phyloP scores from a whole-genome alignment of 35 echinoderm and acorn worm genomes.

The Apostichopus parvimensis region DNA sequence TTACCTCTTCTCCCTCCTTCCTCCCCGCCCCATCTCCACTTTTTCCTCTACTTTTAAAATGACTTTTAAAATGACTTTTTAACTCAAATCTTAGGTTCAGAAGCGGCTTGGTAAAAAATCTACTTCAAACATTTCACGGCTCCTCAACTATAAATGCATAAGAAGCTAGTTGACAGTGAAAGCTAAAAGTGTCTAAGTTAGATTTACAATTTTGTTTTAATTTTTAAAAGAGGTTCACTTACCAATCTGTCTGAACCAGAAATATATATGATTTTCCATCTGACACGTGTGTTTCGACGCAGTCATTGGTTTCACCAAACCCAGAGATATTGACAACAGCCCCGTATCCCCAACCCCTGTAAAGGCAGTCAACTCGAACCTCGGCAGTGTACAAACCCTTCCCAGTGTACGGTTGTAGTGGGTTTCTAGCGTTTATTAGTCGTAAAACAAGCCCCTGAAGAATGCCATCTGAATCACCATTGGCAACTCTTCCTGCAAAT shows the following conservation, averaged over 20 bases:
- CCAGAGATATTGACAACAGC: conserved; percentile 36
- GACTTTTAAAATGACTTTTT: too few relatives aligned
- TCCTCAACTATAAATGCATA: too few relatives aligned
- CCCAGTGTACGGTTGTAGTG: conserved; percentile 20
- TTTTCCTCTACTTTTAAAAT: too few relatives aligned
- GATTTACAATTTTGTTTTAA: too few relatives aligned
- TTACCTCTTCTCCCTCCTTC: too few relatives aligned
- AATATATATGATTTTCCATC: conserved; percentile 34
- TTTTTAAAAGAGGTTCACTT: not conserved
- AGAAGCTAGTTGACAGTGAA: too few relatives aligned
- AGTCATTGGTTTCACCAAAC: conserved; percentile 42
- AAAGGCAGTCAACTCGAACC: conserved; percentile 37
- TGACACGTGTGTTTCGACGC: conserved; percentile 29
- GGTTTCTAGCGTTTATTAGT: conserved; percentile 4
- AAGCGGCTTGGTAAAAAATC: too few relatives aligned
- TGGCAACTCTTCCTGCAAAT: conserved; percentile 26
- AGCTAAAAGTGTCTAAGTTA: too few relatives aligned
- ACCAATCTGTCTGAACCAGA: conserved; percentile 38
- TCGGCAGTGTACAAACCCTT: conserved; percentile 34
- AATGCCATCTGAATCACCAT: conserved; percentile 25
- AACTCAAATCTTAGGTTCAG: too few relatives aligned
- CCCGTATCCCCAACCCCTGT: conserved; percentile 1
- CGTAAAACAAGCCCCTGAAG: conserved; percentile 18
- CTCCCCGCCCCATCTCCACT: too few relatives aligned
- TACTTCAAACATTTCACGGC: too few relatives aligned